Conservation (phyloP, 1,140 invertebrate genomes). For the Drosophila tropicalis region DNA sequence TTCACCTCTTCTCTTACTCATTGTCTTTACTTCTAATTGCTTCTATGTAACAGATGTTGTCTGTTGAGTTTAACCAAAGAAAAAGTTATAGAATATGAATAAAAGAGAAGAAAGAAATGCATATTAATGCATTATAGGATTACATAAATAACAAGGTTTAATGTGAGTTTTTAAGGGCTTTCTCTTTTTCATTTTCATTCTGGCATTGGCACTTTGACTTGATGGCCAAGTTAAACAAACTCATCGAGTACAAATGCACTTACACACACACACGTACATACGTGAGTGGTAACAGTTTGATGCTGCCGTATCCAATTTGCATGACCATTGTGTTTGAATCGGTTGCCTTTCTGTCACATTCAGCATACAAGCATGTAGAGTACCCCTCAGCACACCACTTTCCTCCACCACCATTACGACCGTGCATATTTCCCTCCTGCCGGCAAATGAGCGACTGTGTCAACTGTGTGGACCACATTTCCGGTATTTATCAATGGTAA, state of each 20-base stretch:
- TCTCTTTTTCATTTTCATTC: neutral
- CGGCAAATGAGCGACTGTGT: conserved; percentile 8
- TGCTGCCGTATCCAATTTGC: conserved; percentile 10
- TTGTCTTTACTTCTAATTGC: neutral
- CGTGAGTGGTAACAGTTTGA: conserved; percentile 25
- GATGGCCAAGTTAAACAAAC: conserved; percentile 37
- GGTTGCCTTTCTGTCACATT: conserved; percentile 1
- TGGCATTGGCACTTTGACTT: conserved; percentile 3
- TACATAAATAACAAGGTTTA: too few species aligned
- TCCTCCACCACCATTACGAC: neutral
- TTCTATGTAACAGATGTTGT: conserved; percentile 4
- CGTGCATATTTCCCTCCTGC: neutral
- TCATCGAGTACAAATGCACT: conserved; percentile 10
- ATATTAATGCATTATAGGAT: neutral
- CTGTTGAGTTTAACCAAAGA: neutral
- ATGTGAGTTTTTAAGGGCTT: too few species aligned
- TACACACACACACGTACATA: conserved; percentile 14
- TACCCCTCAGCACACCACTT: neutral
- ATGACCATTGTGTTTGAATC: conserved; percentile 14
- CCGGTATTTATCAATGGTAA: conserved; percentile 22
- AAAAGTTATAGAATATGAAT: neutral
- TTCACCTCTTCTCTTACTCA: neutral
- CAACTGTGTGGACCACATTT: conserved; percentile 19
- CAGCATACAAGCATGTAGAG: neutral
- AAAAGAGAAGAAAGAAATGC: neutral